Percentiles rank a stretch among this genome's conserved stretches.
phyloP scores from a whole-genome alignment of 1,140 invertebrate genomes.

The Drosophila sp. region DNA sequence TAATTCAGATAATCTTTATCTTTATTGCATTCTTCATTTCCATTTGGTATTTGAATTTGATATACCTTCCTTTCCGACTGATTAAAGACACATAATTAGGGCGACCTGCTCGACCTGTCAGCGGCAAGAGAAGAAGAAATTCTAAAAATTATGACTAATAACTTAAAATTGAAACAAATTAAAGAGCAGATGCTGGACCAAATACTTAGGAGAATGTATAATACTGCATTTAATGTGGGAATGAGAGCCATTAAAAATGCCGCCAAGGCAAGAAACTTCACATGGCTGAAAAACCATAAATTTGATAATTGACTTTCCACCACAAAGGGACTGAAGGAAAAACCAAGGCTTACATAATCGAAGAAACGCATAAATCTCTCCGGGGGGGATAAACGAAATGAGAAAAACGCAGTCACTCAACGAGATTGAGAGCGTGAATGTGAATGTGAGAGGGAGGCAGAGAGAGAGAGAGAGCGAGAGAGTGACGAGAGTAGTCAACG shows the following conservation, averaged over 20 bases:
- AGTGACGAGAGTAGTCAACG: conserved; percentile 42
- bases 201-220: background rate
- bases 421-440: conserved; percentile 9
- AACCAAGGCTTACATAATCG: conserved; percentile 75
- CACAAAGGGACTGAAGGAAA: conserved; percentile 49
- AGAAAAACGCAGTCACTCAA: conserved; percentile 60
- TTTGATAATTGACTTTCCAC: conserved; percentile 79
- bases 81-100: conserved; percentile 57
- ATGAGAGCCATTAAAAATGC: conserved; percentile 60
- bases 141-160: conserved; percentile 77
- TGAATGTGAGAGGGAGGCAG: background rate
- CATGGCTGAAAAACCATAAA: conserved; percentile 68
- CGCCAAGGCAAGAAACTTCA: conserved; percentile 43
- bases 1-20: conserved; percentile 17
- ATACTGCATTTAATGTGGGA: conserved; percentile 52
- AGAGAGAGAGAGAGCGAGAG: conserved; percentile 5
- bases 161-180: conserved; percentile 72
- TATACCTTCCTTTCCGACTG: conserved; percentile 9
- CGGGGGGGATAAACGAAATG: conserved; percentile 36
- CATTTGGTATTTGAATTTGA: conserved; percentile 2
- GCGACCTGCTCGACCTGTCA: conserved; percentile 50
- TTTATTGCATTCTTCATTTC: background rate
- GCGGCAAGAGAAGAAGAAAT: conserved; percentile 47
- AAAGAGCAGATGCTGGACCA: conserved; percentile 60
- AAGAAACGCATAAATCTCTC: conserved; percentile 78